Base-by-base conservation (phyloP, 2,888 invertebrate genomes). In the Agrilus cyanescens region DNA sequence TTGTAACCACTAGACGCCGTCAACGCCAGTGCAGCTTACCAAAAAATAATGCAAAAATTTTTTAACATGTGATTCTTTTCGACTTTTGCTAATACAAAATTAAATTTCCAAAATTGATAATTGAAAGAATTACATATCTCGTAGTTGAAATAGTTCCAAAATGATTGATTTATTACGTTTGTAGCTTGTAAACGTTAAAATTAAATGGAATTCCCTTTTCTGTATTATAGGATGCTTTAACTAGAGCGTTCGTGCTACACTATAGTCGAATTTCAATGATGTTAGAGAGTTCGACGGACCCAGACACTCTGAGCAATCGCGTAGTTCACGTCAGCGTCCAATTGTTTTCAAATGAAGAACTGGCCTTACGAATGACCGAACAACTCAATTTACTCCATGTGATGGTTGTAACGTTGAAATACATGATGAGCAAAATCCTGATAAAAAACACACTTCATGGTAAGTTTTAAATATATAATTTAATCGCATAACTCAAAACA, bases 301-400 rank as follows among this genome's bases (percentile, higher is more conserved):
- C 90, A 1, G 93, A 94, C 63, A 90, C 87, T 4, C 71, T 96
- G 3, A 91, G 93, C 57, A 95, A 95, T 71, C 78, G 95, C 37
- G 93, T 97, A 1, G 95, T 97, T 1, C 97, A 97, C 68, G 94
- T 97, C 69, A 93, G 91, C 57, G 97, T 97, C 4, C 86, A 97
- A 69, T 71, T 97, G 44, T 95, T 97, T 72, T 90, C 90, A 51
- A 96, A 95, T 66, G 90, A 95, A 65, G 82, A 83, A 40, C 71
- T 96, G 13, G 94, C 96, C 2, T 70, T 86, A 32, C 78, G 85
- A 58, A 94, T 96, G 85, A 89, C 90, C 4, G 84, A 90, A 57
- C 85, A 93, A 55, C 74, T 90, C 42, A 85, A 88, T 56, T 72
- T 97, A 16, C 73, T 97, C 7, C 89, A 93, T 64, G 89, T 94